Conservation (phyloP, 2,113 vertebrate genomes). For the Pipa parva region DNA sequence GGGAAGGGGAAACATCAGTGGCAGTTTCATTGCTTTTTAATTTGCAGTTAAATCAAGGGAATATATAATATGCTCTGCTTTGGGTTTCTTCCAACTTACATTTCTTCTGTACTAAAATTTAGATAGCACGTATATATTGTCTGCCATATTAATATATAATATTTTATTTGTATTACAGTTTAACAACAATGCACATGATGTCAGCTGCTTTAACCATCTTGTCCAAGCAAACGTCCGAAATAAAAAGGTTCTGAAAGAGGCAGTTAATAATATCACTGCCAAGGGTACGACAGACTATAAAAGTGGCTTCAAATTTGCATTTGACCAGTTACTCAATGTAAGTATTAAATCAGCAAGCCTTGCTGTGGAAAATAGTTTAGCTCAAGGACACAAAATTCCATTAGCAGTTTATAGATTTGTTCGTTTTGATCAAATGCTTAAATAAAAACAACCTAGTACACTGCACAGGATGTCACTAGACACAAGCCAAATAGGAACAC, state of each 20-base stretch:
- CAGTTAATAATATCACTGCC: conserved; percentile 89
- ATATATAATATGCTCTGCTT: conserved; percentile 5
- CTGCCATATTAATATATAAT: not conserved
- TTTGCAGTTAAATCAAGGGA: conserved; percentile 14
- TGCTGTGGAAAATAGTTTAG: not conserved
- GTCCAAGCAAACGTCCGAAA: conserved; percentile 97
- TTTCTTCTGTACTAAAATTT: not conserved
- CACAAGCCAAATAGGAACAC: too few relatives aligned
- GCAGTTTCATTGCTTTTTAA: conserved; percentile 29
- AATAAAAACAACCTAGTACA: too few relatives aligned
- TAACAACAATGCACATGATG: conserved; percentile 90
- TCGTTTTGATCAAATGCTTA: too few relatives aligned
- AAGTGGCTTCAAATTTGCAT: conserved; percentile 94
- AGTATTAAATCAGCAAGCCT: conserved; percentile 51
- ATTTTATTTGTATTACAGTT: conserved; percentile 69
- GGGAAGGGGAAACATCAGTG: conserved; percentile 20
- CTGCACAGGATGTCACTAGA: too few relatives aligned
- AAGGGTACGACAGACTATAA: conserved; percentile 98
- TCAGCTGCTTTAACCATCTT: conserved; percentile 92
- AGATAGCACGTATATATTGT: not conserved
- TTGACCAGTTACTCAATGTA: conserved; percentile 89
- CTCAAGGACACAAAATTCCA: too few relatives aligned
- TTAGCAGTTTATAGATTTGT: too few relatives aligned
- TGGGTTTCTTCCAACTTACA: not conserved
- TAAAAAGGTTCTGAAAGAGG: conserved; percentile 95